Conservation (phyloP, 2,113 vertebrate genomes). For the Todiramphus saurophagus region DNA sequence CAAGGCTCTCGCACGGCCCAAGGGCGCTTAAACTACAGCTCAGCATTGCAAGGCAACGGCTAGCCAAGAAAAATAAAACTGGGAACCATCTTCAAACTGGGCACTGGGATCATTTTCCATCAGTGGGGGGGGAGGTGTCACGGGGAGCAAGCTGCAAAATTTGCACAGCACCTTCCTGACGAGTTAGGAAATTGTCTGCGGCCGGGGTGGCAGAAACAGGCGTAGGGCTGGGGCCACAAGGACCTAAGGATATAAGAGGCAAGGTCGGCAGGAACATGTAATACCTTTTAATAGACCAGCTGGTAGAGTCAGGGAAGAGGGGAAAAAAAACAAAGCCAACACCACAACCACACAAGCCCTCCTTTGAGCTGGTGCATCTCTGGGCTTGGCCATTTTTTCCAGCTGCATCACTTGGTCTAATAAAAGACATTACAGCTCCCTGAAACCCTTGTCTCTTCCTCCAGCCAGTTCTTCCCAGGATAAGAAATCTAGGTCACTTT, state of each 20-base stretch:
- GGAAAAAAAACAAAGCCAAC: background rate
- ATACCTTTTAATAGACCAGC: conserved; percentile 26
- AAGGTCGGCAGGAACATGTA: background rate
- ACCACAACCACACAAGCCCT: background rate
- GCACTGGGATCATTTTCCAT: background rate
- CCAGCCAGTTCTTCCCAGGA: background rate
- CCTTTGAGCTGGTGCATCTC: conserved; percentile 25
- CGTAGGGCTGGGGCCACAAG: background rate
- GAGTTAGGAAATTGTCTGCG: background rate
- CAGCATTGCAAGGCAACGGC: background rate
- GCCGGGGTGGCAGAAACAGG: background rate
- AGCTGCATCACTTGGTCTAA: conserved; percentile 37
- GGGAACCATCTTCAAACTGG: background rate
- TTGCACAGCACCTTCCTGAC: background rate
- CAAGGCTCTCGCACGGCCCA: rapidly evolving
- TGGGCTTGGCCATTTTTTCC: conserved; percentile 11
- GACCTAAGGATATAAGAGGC: background rate
- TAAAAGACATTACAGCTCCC: background rate
- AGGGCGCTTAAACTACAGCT: background rate
- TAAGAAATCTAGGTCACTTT: background rate
- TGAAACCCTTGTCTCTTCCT: conserved; percentile 10
- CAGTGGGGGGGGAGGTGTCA: background rate
- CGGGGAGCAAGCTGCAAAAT: background rate
- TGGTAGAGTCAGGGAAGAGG: background rate
- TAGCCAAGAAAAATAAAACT: background rate